Evolutionary conservation across 2,797 vertebrate genomes (phyloP), one percentile per base, ranked within the genome.

Genomic region (Selene dorsalis): DNA sequence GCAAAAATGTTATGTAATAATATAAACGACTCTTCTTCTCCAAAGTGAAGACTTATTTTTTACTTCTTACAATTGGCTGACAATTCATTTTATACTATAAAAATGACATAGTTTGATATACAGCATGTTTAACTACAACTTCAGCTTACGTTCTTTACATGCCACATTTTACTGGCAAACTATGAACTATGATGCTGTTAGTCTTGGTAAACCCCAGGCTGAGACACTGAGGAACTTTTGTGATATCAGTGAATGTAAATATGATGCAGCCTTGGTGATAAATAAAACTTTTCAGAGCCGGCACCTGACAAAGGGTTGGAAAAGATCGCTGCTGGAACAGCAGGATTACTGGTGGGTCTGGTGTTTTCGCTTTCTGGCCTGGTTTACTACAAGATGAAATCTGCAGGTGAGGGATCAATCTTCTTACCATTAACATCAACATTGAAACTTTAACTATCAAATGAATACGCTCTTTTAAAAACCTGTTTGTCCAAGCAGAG

Each of bases 261-360:
- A 6, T 30, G 18, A n/a, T 38, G 9, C 3, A 13, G 12, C 0
- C 4, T 39, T 50, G 43, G 22, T 39, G 22, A 43, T 48, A 6
- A 35, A 6, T 47, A 35, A 35, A 16, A 59, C 32, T 56, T 58
- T 32, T 52, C 77, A 90, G 89, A 88, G 6, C n/a, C 82, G 0
- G 16, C 71, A 20, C 8, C 68, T 35, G 77, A 74, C 9, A 43
- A 70, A 12, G 55, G 75, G 10, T 81, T 30, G 59, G 82, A 78
- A 41, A 84, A 85, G 61, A 62, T 87, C 22, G 69, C 63, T 26
- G 79, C 80, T 26, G 90, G 88, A 12, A n/a, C 66, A 18, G 79
- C 79, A 52, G 90, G 81, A 0, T 47, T 89, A 65, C 17, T 89
- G 30, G 58, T 89, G 68, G 87, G 87, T 12, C 24, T 89, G 38